These are phyloP conservation scores for Otolemur crassicaudatus DNA, from an alignment of 2,797 vertebrate genomes.

Conservation along the genomic window DNA sequence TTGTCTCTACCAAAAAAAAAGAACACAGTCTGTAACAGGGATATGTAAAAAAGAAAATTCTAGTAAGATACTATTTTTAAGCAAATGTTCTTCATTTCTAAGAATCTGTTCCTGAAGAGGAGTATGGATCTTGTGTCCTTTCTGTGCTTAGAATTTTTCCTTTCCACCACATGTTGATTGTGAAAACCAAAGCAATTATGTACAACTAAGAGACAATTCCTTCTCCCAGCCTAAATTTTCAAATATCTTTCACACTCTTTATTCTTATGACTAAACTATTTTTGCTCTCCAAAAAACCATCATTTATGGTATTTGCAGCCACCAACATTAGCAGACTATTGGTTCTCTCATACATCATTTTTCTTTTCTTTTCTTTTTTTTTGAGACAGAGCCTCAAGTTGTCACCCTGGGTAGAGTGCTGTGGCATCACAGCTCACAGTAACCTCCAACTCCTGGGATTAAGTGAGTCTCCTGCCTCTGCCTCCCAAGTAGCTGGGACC, in stretches of 20 bases:
- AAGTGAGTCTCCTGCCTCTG: too few relatives aligned
- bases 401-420: too few relatives aligned
- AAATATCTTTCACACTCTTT: neutral
- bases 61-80: conserved; percentile 28
- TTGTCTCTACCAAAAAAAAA: neutral
- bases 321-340: neutral
- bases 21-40: neutral
- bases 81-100: conserved; percentile 2
- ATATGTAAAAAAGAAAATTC: neutral
- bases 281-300: neutral
- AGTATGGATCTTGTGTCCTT: neutral
- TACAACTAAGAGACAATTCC: conserved; percentile 24
- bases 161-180: conserved; percentile 6
- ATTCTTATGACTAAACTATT: neutral
- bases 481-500: too few relatives aligned
- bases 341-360: neutral
- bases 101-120: neutral
- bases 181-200: conserved; percentile 32
- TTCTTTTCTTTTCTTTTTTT: neutral
- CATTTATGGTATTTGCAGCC: neutral
- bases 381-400: too few relatives aligned
- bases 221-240: neutral
- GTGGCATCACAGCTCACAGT: too few relatives aligned
- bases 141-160: neutral
- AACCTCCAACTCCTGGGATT: too few relatives aligned